A percentile compares a stretch with the other conserved stretches of the same genome.
phyloP scores from a whole-genome alignment of 2,113 vertebrate genomes.

The Polyodon spathula region DNA sequence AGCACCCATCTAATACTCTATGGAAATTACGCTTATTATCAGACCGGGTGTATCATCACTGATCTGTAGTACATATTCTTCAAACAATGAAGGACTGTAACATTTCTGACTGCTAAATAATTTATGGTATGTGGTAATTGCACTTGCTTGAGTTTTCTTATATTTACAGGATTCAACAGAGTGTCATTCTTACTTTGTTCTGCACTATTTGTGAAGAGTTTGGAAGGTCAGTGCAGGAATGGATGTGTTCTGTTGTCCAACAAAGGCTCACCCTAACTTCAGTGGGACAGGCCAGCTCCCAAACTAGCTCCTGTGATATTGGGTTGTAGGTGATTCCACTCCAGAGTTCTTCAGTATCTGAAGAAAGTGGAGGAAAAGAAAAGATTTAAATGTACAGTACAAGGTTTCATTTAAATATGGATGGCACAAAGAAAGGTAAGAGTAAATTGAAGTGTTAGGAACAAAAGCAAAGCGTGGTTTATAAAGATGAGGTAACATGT shows the following conservation, averaged over 20 bases:
- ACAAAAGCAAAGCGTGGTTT: too few relatives aligned
- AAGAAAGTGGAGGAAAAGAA: constrained; percentile 10
- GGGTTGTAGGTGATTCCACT: constrained; percentile 62
- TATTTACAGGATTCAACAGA: not conserved
- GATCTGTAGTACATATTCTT: too few relatives aligned
- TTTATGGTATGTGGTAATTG: too few relatives aligned
- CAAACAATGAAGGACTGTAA: too few relatives aligned
- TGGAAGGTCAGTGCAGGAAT: constrained; percentile 54
- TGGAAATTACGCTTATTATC: too few relatives aligned
- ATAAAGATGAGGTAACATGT: too few relatives aligned
- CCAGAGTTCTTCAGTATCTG: constrained; percentile 67
- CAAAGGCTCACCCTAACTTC: constrained; percentile 52
- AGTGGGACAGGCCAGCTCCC: constrained; percentile 64
- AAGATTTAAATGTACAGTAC: too few relatives aligned
- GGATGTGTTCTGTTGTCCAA: constrained; percentile 28
- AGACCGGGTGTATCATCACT: too few relatives aligned
- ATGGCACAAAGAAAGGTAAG: too few relatives aligned
- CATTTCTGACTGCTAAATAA: too few relatives aligned
- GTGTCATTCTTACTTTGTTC: constrained; percentile 47
- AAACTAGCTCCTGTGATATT: constrained; percentile 50
- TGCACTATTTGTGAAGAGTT: constrained; percentile 39
- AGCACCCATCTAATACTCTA: too few relatives aligned
- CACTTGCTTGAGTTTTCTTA: not conserved
- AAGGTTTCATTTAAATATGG: not conserved
- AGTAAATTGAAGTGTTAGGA: too few relatives aligned